A percentile compares a stretch with the other conserved stretches of the same genome.
phyloP scores from a whole-genome alignment of 1,140 invertebrate genomes.

The Heliothis subflexa region DNA sequence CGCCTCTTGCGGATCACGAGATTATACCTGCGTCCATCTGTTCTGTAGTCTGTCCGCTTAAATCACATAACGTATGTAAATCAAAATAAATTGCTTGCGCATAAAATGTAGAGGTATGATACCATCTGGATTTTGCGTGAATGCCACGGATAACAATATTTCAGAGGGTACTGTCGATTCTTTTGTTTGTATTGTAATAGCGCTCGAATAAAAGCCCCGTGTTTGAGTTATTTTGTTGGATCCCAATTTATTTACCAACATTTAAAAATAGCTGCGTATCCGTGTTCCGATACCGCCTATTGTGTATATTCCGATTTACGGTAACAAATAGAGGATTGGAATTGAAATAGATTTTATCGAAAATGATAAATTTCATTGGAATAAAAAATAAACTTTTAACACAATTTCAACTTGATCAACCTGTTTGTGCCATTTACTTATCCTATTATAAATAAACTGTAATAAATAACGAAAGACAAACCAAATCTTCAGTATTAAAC shows the following conservation, averaged over 20 bases:
- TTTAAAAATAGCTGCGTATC: neutral
- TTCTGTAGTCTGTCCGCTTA: neutral
- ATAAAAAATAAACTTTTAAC: no score
- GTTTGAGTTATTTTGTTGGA: neutral
- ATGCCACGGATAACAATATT: constrained; percentile 25
- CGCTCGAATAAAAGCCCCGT: constrained; percentile 25
- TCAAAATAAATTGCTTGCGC: constrained; percentile 39
- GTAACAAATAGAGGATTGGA: neutral
- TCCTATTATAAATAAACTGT: neutral
- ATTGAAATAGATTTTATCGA: no score
- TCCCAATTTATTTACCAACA: neutral
- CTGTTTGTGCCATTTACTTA: no score
- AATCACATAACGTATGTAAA: constrained; percentile 30
- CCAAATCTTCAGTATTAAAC: neutral
- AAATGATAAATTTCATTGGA: no score
- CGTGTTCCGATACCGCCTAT: no score
- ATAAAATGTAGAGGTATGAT: constrained; percentile 10
- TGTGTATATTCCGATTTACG: no score
- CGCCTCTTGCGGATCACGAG: constrained; percentile 33
- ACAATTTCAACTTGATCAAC: no score
- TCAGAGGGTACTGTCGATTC: constrained; percentile 14
- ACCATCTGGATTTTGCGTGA: constrained; percentile 22
- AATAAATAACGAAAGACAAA: neutral
- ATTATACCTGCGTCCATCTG: constrained; percentile 32
- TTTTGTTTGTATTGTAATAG: constrained; percentile 14